A percentile compares a stretch with the other conserved stretches of the same genome.
Conservation (phyloP, 2,888 invertebrate species). For the Trisateles emortualis region DNA sequence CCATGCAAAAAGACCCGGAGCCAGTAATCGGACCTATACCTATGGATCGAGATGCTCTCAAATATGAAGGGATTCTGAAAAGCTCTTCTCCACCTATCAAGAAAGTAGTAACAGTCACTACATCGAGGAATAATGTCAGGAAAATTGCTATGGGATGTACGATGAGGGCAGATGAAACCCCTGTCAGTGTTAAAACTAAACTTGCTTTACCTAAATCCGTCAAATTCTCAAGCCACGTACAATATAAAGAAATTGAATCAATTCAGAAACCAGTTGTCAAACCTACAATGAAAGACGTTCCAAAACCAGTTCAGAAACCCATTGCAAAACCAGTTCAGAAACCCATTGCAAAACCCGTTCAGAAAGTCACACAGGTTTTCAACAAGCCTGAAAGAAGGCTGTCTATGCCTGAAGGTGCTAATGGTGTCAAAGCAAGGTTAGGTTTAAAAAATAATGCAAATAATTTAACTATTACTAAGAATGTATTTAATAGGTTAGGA, state of each 20-base stretch:
- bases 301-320: slow-evolving; percentile 4
- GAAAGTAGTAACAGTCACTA: slow-evolving; percentile 71
- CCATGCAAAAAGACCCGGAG: slow-evolving; percentile 12
- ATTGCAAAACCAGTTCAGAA: slow-evolving; percentile 31
- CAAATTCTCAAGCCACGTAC: slow-evolving; percentile 76
- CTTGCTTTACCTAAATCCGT: slow-evolving; percentile 72
- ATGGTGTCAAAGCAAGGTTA: slow-evolving; percentile 69
- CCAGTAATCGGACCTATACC: slow-evolving; percentile 63
- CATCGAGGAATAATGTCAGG: slow-evolving; percentile 64
- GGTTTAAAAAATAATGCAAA: slow-evolving; percentile 63
- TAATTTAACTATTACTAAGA: slow-evolving; percentile 72
- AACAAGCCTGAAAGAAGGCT: slow-evolving; percentile 80
- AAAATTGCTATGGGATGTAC: slow-evolving; percentile 72
- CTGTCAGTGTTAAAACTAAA: slow-evolving; percentile 76
- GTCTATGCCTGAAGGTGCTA: slow-evolving; percentile 69
- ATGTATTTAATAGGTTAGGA: slow-evolving; percentile 77
- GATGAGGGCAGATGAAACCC: slow-evolving; percentile 81
- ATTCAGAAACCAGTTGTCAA: slow-evolving; percentile 20
- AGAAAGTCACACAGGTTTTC: slow-evolving; percentile 62
- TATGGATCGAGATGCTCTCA: slow-evolving; percentile 72
- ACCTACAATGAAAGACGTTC: slow-evolving; percentile 1
- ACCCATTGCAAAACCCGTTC: slow-evolving; percentile 19
- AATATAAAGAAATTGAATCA: slow-evolving; percentile 80
- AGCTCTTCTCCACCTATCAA: slow-evolving; percentile 50
- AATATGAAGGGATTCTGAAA: slow-evolving; percentile 82